Conservation (phyloP, 2,888 invertebrate genomes). For the Strigamia maritima region DNA sequence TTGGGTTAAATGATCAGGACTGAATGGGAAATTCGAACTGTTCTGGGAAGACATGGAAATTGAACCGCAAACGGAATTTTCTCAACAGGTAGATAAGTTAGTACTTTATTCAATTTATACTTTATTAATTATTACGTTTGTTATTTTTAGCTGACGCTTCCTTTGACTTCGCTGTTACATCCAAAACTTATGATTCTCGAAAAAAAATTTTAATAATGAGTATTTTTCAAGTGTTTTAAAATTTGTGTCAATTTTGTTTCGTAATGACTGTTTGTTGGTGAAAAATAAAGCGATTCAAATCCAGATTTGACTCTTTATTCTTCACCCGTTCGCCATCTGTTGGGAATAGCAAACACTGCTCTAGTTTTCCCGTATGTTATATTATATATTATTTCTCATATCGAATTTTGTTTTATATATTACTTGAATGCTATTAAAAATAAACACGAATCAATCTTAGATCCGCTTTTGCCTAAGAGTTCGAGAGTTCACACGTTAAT, state of each 20-base stretch:
- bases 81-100: background rate
- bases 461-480: no score
- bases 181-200: background rate
- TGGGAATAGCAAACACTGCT: no score
- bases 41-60: background rate
- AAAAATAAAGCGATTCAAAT: no score
- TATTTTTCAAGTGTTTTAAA: no score
- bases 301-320: no score
- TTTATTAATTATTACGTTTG: background rate
- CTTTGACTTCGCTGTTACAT: background rate
- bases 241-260: background rate
- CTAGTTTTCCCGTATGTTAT: no score
- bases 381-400: no score
- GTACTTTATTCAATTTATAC: background rate
- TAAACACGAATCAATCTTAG: no score
- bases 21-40: background rate
- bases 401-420: no score
- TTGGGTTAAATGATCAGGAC: background rate
- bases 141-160: background rate
- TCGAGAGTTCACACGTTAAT: no score
- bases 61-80: background rate
- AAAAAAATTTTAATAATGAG: background rate
- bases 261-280: background rate
- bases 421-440: no score
- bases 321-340: no score